phyloP scores from a whole-genome alignment of 2,113 vertebrate species.

The Pituophis catenifer region DNA sequence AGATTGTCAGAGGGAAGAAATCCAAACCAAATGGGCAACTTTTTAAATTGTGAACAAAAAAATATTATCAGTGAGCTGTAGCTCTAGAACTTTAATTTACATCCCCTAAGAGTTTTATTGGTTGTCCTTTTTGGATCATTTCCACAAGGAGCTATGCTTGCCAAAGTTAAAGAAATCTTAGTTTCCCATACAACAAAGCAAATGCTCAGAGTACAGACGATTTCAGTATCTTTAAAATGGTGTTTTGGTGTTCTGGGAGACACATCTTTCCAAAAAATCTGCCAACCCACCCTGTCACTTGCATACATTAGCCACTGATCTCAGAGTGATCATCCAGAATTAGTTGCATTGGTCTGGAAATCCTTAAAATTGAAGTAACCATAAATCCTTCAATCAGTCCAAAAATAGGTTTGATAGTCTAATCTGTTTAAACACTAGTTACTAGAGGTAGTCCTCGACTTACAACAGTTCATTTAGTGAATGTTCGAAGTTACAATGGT shows the following conservation, averaged over 20 bases:
- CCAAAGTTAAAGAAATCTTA: not conserved
- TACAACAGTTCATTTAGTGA: not conserved
- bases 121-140: not conserved
- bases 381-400: not conserved
- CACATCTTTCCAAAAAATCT: not conserved
- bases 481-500: not conserved
- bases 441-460: not conserved
- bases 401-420: not conserved
- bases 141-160: not conserved
- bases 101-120: not conserved
- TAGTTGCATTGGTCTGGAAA: not conserved
- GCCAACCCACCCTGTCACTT: not conserved
- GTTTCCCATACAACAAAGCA: not conserved
- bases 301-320: not conserved
- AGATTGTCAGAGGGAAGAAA: not conserved
- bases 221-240: not conserved
- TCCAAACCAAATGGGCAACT: not conserved
- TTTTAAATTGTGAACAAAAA: not conserved
- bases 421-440: not conserved
- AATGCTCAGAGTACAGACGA: not conserved
- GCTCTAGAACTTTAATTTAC: not conserved
- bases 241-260: not conserved
- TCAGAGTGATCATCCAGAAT: not conserved
- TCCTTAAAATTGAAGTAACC: not conserved
- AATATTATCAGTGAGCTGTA: not conserved